Evolutionary conservation across 2,113 vertebrate genomes (phyloP).

Genomic region (Oryzias woworae): DNA sequence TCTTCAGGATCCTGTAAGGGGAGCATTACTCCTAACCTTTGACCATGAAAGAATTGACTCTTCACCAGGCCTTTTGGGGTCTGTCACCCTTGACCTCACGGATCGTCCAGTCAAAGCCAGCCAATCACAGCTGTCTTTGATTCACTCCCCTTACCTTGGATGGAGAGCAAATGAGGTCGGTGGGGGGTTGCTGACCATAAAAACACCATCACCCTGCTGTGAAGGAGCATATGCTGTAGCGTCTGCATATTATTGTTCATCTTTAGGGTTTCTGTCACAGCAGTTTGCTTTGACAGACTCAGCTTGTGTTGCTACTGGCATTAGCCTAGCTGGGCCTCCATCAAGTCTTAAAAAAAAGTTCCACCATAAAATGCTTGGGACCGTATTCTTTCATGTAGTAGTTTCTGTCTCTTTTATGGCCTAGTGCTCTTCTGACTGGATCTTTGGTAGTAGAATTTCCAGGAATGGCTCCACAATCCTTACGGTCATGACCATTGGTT

Average conservation of each 20-base stretch:
- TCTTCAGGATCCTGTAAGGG: constrained; percentile 31
- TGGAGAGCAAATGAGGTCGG: constrained; percentile 17
- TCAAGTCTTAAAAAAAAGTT: constrained; percentile 13
- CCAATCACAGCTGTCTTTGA: constrained; percentile 65
- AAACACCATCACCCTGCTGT: constrained; percentile 62
- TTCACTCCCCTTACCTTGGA: constrained; percentile 40
- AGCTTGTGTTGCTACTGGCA: constrained; percentile 1
- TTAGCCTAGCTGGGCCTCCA: constrained; percentile 6
- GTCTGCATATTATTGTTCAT: constrained; percentile 53
- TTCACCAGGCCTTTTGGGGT: constrained; percentile 72
- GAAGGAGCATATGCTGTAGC: constrained; percentile 63
- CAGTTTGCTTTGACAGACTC: constrained; percentile 22
- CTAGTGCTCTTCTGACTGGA: constrained; percentile 42
- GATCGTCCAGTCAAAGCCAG: constrained; percentile 65
- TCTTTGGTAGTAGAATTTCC: constrained; percentile 66
- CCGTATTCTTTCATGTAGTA: constrained; percentile 7
- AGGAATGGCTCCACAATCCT: constrained; percentile 72
- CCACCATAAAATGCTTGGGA: constrained; percentile 1
- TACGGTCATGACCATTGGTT: constrained; percentile 73
- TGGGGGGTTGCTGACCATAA: constrained; percentile 51
- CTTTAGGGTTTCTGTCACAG: constrained; percentile 51
- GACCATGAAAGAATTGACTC: constrained; percentile 74
- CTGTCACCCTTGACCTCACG: constrained; percentile 64
- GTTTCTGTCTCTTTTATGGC: constrained; percentile 18
- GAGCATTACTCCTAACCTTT: constrained; percentile 59